Base-by-base conservation (phyloP, 2,888 invertebrate genomes). In the Cantharis lateralis region DNA sequence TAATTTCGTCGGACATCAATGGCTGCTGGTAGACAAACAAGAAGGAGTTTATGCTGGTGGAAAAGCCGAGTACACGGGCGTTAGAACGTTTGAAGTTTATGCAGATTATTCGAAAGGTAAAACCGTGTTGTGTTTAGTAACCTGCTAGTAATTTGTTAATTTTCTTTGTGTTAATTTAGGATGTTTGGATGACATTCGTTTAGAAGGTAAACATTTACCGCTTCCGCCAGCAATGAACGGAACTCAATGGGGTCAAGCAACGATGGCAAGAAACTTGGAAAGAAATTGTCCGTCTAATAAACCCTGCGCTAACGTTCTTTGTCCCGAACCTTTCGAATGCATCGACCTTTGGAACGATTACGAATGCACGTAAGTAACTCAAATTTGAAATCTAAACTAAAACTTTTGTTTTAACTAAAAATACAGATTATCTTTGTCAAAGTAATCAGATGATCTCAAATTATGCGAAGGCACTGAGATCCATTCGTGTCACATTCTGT, bases 291-390 rank as follows among this genome's bases (percentile, higher is more conserved):
- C 96, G 13, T 97, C 98, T 3, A 96, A 98, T 85, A 96, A 97
- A 86, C 98, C 98, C 1, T 98, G 98, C 87, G 95, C 95, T 82
- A 96, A 96, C 87, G 96, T 98, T 62, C 96, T 96, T 85, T 98
- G 98, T 86, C 95, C 95, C 0, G 95, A 95, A 85, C 97, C 96
- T 11, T 97, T 97, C 88, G 96, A 96, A 85, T 98, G 98, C 89
- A 95, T 96, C 80, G 98, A 97, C 89, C 92, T 98, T 13, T 99
- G 99, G 98, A 98, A 98, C 88, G 96, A 96, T 89, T 97, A 97
- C 86, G 98, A 98, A 88, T 99, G 99, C 96, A 97, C 98, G 96
- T 99, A 90, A 95, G 96, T 94, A 87, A 13, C 61, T 72, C 15
- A 64, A 28, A 15, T 15, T 70, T 70, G 9, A 68, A 10, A 68